Evolutionary conservation across 2,113 vertebrate species (phyloP).

Genomic region (Bos javanicus): DNA sequence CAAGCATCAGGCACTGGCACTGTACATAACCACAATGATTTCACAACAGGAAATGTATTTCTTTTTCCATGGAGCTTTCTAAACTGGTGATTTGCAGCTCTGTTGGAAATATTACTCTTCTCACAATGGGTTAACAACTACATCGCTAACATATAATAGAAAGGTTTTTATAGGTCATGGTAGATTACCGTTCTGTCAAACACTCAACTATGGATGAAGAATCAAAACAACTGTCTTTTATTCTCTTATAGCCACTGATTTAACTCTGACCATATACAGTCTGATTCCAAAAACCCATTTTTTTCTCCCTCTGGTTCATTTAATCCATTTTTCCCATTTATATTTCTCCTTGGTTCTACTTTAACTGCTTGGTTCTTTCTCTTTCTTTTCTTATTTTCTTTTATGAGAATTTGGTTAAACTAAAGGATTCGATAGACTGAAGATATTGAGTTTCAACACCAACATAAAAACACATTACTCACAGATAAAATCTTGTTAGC

Average conservation of each 20-base stretch:
- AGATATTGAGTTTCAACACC: slow-evolving; percentile 34
- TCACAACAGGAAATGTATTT: slow-evolving; percentile 51
- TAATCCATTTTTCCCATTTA: neutral
- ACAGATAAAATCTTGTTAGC: slow-evolving; percentile 8
- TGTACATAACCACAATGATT: slow-evolving; percentile 39
- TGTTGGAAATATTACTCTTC: slow-evolving; percentile 55
- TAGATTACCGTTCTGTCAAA: slow-evolving; percentile 52
- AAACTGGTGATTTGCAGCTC: slow-evolving; percentile 54
- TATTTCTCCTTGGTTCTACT: neutral
- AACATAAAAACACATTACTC: slow-evolving; percentile 13
- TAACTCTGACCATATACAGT: slow-evolving; percentile 5
- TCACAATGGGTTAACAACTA: slow-evolving; percentile 47
- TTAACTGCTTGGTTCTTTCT: slow-evolving; percentile 7
- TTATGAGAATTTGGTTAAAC: slow-evolving; percentile 22
- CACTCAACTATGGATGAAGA: slow-evolving; percentile 26
- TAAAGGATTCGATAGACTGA: neutral
- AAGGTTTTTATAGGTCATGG: slow-evolving; percentile 48
- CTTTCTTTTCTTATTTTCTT: slow-evolving; percentile 11
- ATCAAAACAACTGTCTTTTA: slow-evolving; percentile 42
- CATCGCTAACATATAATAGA: slow-evolving; percentile 51
- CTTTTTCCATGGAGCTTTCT: slow-evolving; percentile 30
- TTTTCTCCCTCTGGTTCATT: slow-evolving; percentile 21
- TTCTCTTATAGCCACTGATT: slow-evolving; percentile 24
- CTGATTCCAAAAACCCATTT: slow-evolving; percentile 1
- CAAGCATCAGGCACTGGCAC: neutral